These are phyloP conservation scores for Drosophila cyrtoloma DNA, from an alignment of 2,888 invertebrate genomes.

Conservation along the genomic window DNA sequence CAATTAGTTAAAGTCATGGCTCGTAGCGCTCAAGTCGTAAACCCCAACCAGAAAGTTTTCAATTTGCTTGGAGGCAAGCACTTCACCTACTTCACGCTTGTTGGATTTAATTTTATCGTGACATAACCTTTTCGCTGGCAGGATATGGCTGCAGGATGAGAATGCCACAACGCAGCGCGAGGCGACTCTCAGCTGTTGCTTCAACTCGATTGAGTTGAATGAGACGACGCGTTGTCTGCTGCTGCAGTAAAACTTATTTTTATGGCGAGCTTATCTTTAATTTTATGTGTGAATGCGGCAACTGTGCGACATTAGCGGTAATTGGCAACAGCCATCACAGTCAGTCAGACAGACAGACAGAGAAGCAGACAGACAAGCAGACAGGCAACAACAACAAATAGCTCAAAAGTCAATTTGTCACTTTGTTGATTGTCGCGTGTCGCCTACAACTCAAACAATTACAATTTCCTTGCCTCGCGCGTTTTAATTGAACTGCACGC, in stretches of 20 bases:
- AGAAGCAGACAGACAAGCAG: background rate
- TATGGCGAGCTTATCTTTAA: slow-evolving; percentile 80
- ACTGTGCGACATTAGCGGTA: slow-evolving; percentile 80
- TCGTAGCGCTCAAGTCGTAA: slow-evolving; percentile 50
- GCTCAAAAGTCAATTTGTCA: slow-evolving; percentile 68
- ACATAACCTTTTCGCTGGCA: slow-evolving; percentile 72
- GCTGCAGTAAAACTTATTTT: slow-evolving; percentile 77
- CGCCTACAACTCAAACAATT: slow-evolving; percentile 28
- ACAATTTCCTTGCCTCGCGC: slow-evolving; percentile 24
- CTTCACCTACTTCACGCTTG: slow-evolving; percentile 76
- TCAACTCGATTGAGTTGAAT: slow-evolving; percentile 14
- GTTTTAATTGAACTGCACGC: slow-evolving; percentile 68
- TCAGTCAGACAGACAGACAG: slow-evolving; percentile 4
- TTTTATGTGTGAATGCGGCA: slow-evolving; percentile 79
- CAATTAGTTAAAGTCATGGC: slow-evolving; percentile 56
- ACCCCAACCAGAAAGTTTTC: slow-evolving; percentile 64
- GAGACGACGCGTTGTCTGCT: slow-evolving; percentile 23
- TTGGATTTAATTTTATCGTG: slow-evolving; percentile 80
- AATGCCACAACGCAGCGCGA: slow-evolving; percentile 7
- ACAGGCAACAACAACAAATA: slow-evolving; percentile 19
- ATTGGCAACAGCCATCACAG: slow-evolving; percentile 64
- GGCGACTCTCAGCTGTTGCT: slow-evolving; percentile 52
- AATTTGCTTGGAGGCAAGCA: slow-evolving; percentile 50
- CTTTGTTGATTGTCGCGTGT: slow-evolving; percentile 46
- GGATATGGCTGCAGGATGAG: slow-evolving; percentile 30